phyloP scores from a whole-genome alignment of 2,888 invertebrate species.

The Drosophila trichaetosa region DNA sequence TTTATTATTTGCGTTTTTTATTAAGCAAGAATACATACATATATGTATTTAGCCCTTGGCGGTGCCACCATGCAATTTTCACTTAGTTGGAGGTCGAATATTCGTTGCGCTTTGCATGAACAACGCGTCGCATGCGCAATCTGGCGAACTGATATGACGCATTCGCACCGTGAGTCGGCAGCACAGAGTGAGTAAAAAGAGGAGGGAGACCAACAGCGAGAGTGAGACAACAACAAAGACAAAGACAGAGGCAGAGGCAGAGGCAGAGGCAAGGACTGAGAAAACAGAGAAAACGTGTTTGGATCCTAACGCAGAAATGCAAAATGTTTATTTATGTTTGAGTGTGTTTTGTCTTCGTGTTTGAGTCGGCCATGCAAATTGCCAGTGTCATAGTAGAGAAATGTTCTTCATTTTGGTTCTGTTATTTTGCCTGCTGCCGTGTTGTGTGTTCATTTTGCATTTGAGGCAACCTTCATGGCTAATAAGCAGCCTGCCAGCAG shows the following conservation, averaged over 20 bases:
- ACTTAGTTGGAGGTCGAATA: background rate
- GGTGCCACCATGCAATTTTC: background rate
- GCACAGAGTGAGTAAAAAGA: no score
- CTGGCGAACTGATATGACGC: slow-evolving; percentile 40
- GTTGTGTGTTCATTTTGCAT: slow-evolving; percentile 47
- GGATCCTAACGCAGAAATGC: slow-evolving; percentile 28
- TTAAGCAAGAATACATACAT: background rate
- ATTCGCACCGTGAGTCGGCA: slow-evolving; percentile 50
- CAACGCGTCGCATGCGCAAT: slow-evolving; percentile 63
- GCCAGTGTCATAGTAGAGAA: slow-evolving; percentile 55
- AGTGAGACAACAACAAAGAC: background rate
- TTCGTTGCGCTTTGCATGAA: slow-evolving; percentile 16
- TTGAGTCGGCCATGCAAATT: slow-evolving; percentile 59
- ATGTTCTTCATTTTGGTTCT: slow-evolving; percentile 16
- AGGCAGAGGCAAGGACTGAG: background rate
- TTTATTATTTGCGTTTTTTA: no score
- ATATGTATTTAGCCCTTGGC: background rate
- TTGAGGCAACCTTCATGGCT: slow-evolving; percentile 65
- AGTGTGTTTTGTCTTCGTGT: slow-evolving; percentile 1
- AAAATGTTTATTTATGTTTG: slow-evolving; percentile 7
- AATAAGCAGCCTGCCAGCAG: slow-evolving; percentile 66
- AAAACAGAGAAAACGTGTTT: slow-evolving; percentile 11
- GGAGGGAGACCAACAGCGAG: background rate
- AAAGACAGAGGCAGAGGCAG: no score
- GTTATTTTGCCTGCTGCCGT: slow-evolving; percentile 9